Conservation (phyloP, 2,888 invertebrate species). For the Lasioglossum calceatum region DNA sequence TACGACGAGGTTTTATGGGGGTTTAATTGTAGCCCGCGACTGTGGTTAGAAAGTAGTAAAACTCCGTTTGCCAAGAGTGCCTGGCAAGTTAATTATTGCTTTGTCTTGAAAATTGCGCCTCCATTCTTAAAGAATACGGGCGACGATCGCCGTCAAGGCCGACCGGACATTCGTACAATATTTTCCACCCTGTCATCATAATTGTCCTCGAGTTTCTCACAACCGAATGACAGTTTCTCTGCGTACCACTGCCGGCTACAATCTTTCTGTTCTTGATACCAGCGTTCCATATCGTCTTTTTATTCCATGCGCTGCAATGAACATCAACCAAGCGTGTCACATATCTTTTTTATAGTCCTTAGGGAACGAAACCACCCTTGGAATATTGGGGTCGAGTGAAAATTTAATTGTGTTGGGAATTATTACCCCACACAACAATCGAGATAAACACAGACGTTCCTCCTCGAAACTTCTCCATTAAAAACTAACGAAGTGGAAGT, state of each 20-base stretch:
- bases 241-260: not conserved
- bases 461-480: not conserved
- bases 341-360: not conserved
- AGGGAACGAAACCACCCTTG: not conserved
- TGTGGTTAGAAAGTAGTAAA: slow-evolving; percentile 83
- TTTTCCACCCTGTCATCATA: slow-evolving; percentile 6
- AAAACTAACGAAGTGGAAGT: not conserved
- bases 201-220: not conserved
- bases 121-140: slow-evolving; percentile 52
- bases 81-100: slow-evolving; percentile 71
- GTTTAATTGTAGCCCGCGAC: slow-evolving; percentile 83
- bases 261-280: not conserved
- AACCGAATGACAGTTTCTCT: slow-evolving; percentile 16
- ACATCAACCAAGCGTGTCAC: not conserved
- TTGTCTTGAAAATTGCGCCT: slow-evolving; percentile 66
- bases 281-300: not conserved
- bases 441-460: not conserved
- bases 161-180: slow-evolving; percentile 6
- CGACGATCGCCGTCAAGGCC: slow-evolving; percentile 61
- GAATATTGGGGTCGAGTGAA: not conserved
- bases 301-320: not conserved
- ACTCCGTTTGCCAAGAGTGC: slow-evolving; percentile 71
- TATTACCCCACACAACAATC: not conserved
- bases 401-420: not conserved
- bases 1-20: slow-evolving; percentile 81